Evolutionary conservation across 2,113 vertebrate genomes (phyloP), one percentile per base, ranked within the genome.

Genomic region (Silurus glanis): DNA sequence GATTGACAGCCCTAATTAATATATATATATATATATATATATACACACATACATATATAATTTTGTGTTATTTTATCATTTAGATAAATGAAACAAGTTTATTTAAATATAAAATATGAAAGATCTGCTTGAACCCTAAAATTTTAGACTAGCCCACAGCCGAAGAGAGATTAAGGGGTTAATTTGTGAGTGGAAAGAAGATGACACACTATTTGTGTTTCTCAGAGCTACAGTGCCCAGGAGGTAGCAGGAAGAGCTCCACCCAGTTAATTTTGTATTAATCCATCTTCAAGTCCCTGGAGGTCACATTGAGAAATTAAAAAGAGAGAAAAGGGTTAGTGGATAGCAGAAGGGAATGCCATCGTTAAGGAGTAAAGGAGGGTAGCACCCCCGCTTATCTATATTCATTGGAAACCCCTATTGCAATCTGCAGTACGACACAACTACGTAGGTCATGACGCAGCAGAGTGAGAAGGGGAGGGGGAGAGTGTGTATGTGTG

Each of bases 401-500:
- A 72, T 89, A 88, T 90, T 89, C 66, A 85, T 80, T 88, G 88
- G 89, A 91, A 91, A 89, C 80, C 87, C 91, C 90, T 71, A 67
- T 75, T 55, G 76, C 80, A 72, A 84, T 89, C 87, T 90, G 89
- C 86, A 84, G 83, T 75, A 87, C 83, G 83, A 84, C 85, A 90
- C 58, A 23, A 47, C 72, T 83, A 88, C 87, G 86, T 89, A 82
- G 86, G 71, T 58, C 67, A 51, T 91, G 91, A 91, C 85, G 92
- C 91, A 87, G 78, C 88, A 92, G 93, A 89, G 88, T 79, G 85
- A 87, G 90, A 91, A 82, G 87, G 87, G 86, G 72, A 64, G 86
- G 83, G 71, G 28, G 71, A 80, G 82, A 58, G 56, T n/a, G 83
- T 67, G 59, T 47, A 23, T 13, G 81, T n/a, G 45, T 25, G 80